A percentile compares a stretch with the other conserved stretches of the same genome.
Conservation (phyloP, 2,888 invertebrate species). For the Lagria hirta region DNA sequence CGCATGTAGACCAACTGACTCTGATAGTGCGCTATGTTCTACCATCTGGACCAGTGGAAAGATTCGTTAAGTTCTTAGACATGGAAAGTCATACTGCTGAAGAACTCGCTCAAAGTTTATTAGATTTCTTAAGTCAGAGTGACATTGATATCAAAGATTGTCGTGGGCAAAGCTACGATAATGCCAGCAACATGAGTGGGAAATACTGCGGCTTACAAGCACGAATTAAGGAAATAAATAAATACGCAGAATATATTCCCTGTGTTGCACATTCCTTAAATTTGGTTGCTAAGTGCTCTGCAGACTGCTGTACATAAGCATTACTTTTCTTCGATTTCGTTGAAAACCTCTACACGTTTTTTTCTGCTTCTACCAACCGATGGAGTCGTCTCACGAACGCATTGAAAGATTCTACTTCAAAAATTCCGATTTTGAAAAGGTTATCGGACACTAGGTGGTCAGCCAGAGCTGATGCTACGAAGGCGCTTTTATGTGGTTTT, state of each 20-base stretch:
- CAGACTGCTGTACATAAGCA: conserved; percentile 12
- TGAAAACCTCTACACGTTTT: conserved; percentile 5
- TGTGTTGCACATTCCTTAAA: conserved; percentile 41
- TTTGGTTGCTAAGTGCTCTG: conserved; percentile 34
- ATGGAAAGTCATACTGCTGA: conserved; percentile 36
- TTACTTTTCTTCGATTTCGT: conserved; percentile 6
- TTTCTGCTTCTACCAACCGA: conserved; percentile 1
- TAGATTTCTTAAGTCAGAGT: conserved; percentile 8
- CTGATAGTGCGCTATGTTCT: conserved; percentile 40
- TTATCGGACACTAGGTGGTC: conserved; percentile 23
- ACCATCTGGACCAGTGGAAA: conserved; percentile 31
- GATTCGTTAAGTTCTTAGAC: conserved; percentile 40
- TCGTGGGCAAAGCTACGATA: conserved; percentile 39
- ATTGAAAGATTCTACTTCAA: no score
- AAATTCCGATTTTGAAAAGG: conserved; percentile 16
- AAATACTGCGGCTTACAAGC: conserved; percentile 39
- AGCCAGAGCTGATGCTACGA: conserved; percentile 23
- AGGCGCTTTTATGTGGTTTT: conserved; percentile 6
- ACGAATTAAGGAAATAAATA: conserved; percentile 36
- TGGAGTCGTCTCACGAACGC: not conserved
- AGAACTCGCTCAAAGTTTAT: conserved; percentile 31
- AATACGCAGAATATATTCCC: conserved; percentile 37
- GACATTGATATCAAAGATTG: conserved; percentile 32
- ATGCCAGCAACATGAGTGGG: conserved; percentile 42
- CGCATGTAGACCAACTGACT: conserved; percentile 42